These are phyloP conservation scores for Exocentrus adspersus DNA, from an alignment of 2,888 invertebrate genomes.

Conservation along the genomic window DNA sequence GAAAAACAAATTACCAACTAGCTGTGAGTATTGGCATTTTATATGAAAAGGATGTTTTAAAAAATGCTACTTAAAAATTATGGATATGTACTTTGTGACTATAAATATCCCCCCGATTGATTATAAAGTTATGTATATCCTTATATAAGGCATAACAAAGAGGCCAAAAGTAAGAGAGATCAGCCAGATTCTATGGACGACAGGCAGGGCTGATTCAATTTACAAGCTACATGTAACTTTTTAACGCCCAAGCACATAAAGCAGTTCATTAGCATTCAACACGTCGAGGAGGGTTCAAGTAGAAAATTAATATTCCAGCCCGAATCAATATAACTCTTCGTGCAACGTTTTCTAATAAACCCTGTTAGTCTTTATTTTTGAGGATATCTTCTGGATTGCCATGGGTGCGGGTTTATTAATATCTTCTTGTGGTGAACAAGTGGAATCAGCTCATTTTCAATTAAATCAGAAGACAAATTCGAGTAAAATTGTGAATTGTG, in stretches of 20 bases:
- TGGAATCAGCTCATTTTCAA: too few relatives aligned
- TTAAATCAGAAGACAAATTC: too few relatives aligned
- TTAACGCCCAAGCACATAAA: conserved; percentile 6
- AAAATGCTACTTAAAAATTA: too few relatives aligned
- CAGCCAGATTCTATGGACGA: background rate
- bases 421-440: too few relatives aligned
- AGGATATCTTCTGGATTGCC: too few relatives aligned
- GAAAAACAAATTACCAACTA: too few relatives aligned
- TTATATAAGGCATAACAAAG: background rate
- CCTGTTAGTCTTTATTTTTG: background rate
- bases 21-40: too few relatives aligned
- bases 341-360: background rate
- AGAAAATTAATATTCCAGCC: conserved; percentile 14
- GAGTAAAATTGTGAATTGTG: too few relatives aligned
- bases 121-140: background rate
- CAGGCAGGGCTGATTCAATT: background rate
- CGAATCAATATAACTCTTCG: conserved; percentile 9
- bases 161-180: background rate
- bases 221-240: conserved; percentile 1
- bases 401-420: too few relatives aligned
- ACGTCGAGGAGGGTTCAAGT: background rate
- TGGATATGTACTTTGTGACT: too few relatives aligned
- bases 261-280: conserved; percentile 11
- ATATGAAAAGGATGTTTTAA: too few relatives aligned
- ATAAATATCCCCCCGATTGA: too few relatives aligned